Evolutionary conservation across 1,140 invertebrate species (phyloP), one percentile per base, ranked within the genome.

Genomic region (Drosophila hydei): DNA sequence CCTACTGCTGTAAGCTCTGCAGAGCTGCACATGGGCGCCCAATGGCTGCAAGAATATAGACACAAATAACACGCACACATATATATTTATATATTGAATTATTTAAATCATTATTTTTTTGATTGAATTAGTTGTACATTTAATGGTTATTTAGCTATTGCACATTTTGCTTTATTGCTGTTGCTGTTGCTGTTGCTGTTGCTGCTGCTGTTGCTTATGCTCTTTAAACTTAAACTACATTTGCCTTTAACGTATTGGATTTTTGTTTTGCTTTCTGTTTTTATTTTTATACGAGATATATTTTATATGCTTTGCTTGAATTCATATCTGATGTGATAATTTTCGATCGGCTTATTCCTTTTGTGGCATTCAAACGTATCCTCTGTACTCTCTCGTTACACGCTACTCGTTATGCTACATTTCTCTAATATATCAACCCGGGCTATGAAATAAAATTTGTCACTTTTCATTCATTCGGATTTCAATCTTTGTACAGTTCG

Each of bases 31-130:
- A 12, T 21, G 18, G 43, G 27, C 42, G 45, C 45, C 16, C 54
- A 42, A 47, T 21, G 56, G 50, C 58, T 42, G 52, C 61, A 65
- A 87, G 85, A 78, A 88, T 87, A 78, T 87, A 87, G 81, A 87
- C 83, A 88, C 71, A 78, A 88, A 81, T 78, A 88, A 87, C 81
- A 87, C 75, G 75, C 78, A 62, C 21, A 52, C 25, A 38, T 61
- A 38, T 42, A 52, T 51, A 14, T 72, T 19, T 43, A 36, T 60
- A 14, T 72, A 25, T 36, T 40, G 21, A 64, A 48, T 55, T 65
- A 48, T 70, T 70, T 59, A 51, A 69, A 81, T 59, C 43, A 68
- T 64, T 56, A 36, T 30, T 42, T 55, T 14, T 48, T 56, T 69
- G 50, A 42, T 59, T 84, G 65, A 78, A 85, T 85, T 80, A 56